These are phyloP conservation scores for Campoletis sonorensis DNA, from an alignment of 1,140 invertebrate species.

Conservation along the genomic window DNA sequence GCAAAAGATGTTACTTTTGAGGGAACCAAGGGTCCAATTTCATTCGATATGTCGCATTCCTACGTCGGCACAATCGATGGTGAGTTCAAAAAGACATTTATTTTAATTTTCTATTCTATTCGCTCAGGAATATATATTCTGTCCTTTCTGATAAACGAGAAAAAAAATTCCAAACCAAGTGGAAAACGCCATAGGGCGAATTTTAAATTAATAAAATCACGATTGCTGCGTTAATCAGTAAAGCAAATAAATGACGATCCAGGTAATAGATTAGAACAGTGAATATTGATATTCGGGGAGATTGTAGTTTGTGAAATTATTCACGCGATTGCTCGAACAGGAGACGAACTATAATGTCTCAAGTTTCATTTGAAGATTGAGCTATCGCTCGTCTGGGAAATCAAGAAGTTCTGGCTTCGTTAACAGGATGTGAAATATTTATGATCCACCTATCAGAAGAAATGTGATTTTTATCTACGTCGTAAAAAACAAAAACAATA, in stretches of 20 bases:
- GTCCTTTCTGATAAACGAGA: neutral
- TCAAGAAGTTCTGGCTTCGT: neutral
- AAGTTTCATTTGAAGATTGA: neutral
- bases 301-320: neutral
- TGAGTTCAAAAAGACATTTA: conserved; percentile 66
- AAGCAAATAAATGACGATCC: too few relatives aligned
- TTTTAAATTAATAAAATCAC: too few relatives aligned
- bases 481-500: neutral
- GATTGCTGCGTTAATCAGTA: too few relatives aligned
- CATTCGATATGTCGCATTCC: conserved; percentile 85
- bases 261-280: neutral
- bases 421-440: neutral
- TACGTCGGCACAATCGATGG: conserved; percentile 89
- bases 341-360: neutral
- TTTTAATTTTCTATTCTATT: neutral
- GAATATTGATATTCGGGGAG: neutral
- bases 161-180: neutral
- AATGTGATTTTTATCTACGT: neutral
- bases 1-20: conserved; percentile 88
- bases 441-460: neutral
- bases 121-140: neutral
- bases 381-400: conserved; percentile 3
- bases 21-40: conserved; percentile 82
- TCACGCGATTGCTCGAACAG: neutral
- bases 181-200: too few relatives aligned